These are phyloP conservation scores for Phylloscopus collybita DNA, from an alignment of 2,797 vertebrate genomes.

Conservation along the genomic window DNA sequence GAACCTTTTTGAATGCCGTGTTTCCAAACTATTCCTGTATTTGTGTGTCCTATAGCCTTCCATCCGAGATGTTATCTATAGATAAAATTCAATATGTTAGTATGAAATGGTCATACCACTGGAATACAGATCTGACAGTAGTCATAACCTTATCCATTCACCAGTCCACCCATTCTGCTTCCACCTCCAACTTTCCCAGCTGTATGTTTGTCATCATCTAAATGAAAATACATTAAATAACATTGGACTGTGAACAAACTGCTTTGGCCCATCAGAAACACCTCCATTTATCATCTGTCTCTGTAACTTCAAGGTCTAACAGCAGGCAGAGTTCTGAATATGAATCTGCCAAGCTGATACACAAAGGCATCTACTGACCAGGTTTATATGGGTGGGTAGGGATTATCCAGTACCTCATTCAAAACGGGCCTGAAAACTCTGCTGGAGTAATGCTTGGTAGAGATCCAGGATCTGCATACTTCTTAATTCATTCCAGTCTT, in stretches of 20 bases:
- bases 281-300: not conserved
- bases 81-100: not conserved
- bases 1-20: not conserved
- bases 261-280: not conserved
- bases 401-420: not conserved
- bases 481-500: slow-evolving; percentile 3
- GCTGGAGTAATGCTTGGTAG: slow-evolving; percentile 30
- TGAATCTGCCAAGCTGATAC: not conserved
- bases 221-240: not conserved
- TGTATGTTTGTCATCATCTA: not conserved
- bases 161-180: not conserved
- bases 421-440: not conserved
- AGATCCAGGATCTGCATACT: not conserved
- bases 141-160: not conserved
- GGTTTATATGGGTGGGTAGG: not conserved
- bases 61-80: not conserved
- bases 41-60: not conserved
- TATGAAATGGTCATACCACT: not conserved
- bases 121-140: not conserved
- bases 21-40: not conserved
- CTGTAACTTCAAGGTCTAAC: not conserved
- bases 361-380: not conserved
- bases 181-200: not conserved
- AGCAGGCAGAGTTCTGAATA: not conserved
- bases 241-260: not conserved